Percentiles rank a stretch among this genome's conserved stretches.
Conservation (phyloP, 2,113 vertebrate genomes). For the Tapirus terrestris region DNA sequence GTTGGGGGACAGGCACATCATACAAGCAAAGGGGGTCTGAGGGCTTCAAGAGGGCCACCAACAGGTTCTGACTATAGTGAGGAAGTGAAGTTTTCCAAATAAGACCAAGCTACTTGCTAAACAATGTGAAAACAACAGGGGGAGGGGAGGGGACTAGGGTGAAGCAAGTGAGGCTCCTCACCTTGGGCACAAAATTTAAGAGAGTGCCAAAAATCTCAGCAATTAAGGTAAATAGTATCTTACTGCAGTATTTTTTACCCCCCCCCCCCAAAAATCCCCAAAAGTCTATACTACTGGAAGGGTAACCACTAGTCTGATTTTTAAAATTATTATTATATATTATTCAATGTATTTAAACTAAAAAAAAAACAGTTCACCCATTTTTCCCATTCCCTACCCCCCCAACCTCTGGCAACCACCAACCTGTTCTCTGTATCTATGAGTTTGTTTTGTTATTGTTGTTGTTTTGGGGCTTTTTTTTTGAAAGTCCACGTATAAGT, state of each 20-base stretch:
- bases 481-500: neutral
- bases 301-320: neutral
- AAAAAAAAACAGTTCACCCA: neutral
- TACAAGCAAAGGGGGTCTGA: neutral
- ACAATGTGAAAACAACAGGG: neutral
- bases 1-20: neutral
- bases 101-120: neutral
- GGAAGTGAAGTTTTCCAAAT: neutral
- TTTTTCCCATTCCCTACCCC: neutral
- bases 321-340: neutral
- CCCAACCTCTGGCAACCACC: neutral
- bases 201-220: neutral
- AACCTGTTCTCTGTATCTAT: neutral
- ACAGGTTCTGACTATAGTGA: neutral
- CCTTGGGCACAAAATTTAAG: neutral
- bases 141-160: neutral
- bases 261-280: neutral
- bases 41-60: neutral
- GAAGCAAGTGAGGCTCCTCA: neutral
- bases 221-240: neutral
- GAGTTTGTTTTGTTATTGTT: neutral
- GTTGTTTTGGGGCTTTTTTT: neutral
- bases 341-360: neutral
- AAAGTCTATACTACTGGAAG: neutral
- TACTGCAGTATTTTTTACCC: neutral